phyloP scores from a whole-genome alignment of 2,888 invertebrate genomes.

The Ophion ellenae region DNA sequence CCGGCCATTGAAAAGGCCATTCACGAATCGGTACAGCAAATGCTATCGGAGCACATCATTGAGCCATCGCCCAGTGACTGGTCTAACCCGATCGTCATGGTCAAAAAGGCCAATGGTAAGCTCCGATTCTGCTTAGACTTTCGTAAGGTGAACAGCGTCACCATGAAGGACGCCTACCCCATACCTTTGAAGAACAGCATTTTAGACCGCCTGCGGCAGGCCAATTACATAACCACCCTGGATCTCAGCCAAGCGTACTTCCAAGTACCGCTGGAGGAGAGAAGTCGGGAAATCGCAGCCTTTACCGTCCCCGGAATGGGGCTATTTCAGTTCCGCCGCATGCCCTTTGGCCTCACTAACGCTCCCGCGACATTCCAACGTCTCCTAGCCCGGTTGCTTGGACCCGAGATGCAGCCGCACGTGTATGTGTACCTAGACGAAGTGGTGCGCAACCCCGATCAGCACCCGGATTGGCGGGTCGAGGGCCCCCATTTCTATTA shows the following conservation, averaged over 20 bases:
- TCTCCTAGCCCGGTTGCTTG: too few relatives aligned
- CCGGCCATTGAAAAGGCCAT: conserved; percentile 8
- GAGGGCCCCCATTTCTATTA: background rate
- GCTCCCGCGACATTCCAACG: too few relatives aligned
- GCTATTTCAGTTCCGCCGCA: conserved; percentile 71
- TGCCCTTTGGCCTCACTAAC: too few relatives aligned
- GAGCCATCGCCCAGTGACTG: conserved; percentile 8
- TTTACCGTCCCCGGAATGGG: conserved; percentile 73
- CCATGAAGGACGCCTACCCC: conserved; percentile 67
- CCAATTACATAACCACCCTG: conserved; percentile 66
- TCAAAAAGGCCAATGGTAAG: conserved; percentile 17
- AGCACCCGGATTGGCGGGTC: too few relatives aligned
- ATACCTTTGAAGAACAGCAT: conserved; percentile 69
- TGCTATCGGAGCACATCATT: conserved; percentile 12
- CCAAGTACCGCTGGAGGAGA: conserved; percentile 62
- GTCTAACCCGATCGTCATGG: conserved; percentile 37
- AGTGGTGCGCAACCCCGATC: too few relatives aligned
- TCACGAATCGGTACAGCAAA: conserved; percentile 9
- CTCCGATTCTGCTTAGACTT: conserved; percentile 29
- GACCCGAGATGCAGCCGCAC: too few relatives aligned
- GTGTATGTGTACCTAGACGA: too few relatives aligned
- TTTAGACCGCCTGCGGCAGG: conserved; percentile 70
- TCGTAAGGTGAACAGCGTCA: conserved; percentile 69
- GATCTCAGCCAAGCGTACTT: conserved; percentile 67
- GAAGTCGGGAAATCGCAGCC: conserved; percentile 70